A percentile compares a stretch with the other conserved stretches of the same genome.
These are phyloP conservation scores for Lophius americanus DNA, from an alignment of 2,797 vertebrate species.

Conservation along the genomic window DNA sequence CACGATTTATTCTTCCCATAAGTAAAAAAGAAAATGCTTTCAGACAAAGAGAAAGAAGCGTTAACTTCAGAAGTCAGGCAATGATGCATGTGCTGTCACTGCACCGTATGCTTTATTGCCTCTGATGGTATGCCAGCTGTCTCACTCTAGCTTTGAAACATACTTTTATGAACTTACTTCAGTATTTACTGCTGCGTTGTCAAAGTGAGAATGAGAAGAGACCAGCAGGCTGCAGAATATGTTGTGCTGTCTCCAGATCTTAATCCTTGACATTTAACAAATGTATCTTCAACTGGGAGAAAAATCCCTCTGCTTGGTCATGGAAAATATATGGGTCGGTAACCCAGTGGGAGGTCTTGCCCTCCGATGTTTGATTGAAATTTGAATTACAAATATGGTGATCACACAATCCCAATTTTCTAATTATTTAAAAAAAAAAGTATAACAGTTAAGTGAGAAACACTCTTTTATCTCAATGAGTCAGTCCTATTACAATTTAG, in stretches of 20 bases:
- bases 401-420: conserved; percentile 27
- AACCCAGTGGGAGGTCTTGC: conserved; percentile 43
- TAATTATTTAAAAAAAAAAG: conserved; percentile 16
- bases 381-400: conserved; percentile 29
- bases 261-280: conserved; percentile 54
- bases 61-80: conserved; percentile 45
- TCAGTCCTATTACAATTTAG: neutral
- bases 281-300: conserved; percentile 33
- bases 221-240: conserved; percentile 9
- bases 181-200: conserved; percentile 56
- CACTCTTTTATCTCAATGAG: neutral
- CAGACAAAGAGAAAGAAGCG: conserved; percentile 40
- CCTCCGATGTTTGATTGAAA: conserved; percentile 22
- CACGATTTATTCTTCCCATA: conserved; percentile 19
- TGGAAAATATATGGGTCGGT: conserved; percentile 30
- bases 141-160: conserved; percentile 54
- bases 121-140: conserved; percentile 70
- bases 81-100: conserved; percentile 66
- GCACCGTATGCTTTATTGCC: conserved; percentile 66
- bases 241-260: conserved; percentile 17
- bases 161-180: conserved; percentile 65
- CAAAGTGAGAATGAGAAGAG: conserved; percentile 36
- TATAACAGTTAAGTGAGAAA: neutral
- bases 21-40: conserved; percentile 37
- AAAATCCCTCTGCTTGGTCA: conserved; percentile 18